Evolutionary conservation across 1,140 invertebrate genomes (phyloP).

Genomic region (Ptiloglossa arizonensis): DNA sequence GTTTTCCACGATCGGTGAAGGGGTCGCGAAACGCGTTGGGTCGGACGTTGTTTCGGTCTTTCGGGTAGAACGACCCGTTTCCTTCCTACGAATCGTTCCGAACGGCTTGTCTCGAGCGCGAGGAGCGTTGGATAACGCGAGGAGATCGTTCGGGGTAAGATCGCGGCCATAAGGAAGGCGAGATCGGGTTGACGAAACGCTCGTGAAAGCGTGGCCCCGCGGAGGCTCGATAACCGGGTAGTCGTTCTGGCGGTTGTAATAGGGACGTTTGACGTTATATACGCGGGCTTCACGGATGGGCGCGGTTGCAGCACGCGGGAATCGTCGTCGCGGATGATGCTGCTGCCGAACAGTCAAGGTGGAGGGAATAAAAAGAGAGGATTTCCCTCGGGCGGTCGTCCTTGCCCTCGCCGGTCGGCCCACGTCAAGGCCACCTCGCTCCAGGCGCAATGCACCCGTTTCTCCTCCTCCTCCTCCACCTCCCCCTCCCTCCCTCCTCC

Average conservation of each 20-base stretch:
- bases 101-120: too few species aligned
- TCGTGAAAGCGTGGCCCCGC: constrained; percentile 5
- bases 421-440: constrained; percentile 79
- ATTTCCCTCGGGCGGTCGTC: constrained; percentile 79
- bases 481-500: not conserved
- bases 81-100: too few species aligned
- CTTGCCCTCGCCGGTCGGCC: constrained; percentile 79
- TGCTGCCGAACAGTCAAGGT: constrained; percentile 46
- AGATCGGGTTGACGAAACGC: constrained; percentile 1
- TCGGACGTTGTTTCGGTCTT: too few species aligned
- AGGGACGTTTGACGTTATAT: constrained; percentile 36
- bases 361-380: constrained; percentile 64
- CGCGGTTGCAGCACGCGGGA: constrained; percentile 49
- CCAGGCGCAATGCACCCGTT: constrained; percentile 79
- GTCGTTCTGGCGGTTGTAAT: constrained; percentile 22
- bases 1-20: too few species aligned
- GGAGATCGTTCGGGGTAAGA: too few species aligned
- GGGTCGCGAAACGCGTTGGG: too few species aligned
- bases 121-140: too few species aligned
- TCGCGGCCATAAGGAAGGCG: not conserved
- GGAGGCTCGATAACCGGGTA: not conserved
- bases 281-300: constrained; percentile 54
- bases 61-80: too few species aligned
- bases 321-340: constrained; percentile 57
- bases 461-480: constrained; percentile 42